A percentile compares a stretch with the other conserved stretches of the same genome.
These are phyloP conservation scores for Ibycter americanus DNA, from an alignment of 2,797 vertebrate species.

Conservation along the genomic window DNA sequence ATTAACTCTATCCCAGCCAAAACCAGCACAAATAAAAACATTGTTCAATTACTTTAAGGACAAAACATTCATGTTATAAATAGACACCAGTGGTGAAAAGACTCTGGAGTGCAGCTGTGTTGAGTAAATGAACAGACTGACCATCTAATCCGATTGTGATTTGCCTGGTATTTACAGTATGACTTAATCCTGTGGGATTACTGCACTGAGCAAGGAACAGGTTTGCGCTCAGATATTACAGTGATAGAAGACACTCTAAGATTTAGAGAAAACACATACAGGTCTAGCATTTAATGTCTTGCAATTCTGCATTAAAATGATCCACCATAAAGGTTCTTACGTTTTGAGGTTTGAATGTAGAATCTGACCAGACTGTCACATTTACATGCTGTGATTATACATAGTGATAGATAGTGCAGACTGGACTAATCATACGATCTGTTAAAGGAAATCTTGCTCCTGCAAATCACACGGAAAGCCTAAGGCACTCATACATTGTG, in stretches of 20 bases:
- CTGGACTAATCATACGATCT: background rate
- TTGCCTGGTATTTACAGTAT: slow-evolving; percentile 73
- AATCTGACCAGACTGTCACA: background rate
- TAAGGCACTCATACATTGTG: background rate
- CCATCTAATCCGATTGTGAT: slow-evolving; percentile 49
- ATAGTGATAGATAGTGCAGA: background rate
- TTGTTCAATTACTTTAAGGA: background rate
- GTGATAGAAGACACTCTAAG: background rate
- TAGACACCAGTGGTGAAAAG: background rate
- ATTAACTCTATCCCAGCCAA: too few species aligned
- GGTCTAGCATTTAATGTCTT: background rate
- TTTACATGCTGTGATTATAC: background rate
- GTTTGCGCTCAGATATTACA: background rate
- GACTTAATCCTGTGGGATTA: slow-evolving; percentile 81
- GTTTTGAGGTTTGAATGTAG: background rate
- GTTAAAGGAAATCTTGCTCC: background rate
- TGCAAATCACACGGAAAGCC: background rate
- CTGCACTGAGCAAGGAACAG: slow-evolving; percentile 41
- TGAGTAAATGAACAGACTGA: slow-evolving; percentile 50
- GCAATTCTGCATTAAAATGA: background rate
- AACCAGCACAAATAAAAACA: background rate
- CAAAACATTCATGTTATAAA: background rate
- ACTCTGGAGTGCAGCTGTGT: slow-evolving; percentile 21
- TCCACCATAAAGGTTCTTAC: background rate
- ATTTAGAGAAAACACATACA: background rate